Base-by-base conservation (phyloP, 2,888 invertebrate genomes). In the Crioceris asparagi region DNA sequence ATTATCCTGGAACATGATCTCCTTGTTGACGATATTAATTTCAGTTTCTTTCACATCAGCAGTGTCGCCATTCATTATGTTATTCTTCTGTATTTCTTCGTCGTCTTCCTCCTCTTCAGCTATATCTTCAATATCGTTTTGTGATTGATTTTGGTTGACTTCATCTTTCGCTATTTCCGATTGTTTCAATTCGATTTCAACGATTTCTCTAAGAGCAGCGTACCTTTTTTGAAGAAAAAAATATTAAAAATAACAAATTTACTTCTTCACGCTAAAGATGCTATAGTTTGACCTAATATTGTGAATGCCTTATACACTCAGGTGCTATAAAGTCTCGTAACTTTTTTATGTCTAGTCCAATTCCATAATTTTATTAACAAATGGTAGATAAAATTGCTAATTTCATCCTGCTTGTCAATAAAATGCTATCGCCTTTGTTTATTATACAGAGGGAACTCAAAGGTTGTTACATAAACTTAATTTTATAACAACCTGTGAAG, bases 141-240 rank as follows among this genome's bases (percentile, higher is more conserved):
- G 67, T 0, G 68, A 69, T 41, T 70, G 70, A 37, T 71, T 46
- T 38, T 41, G 68, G 1, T 69, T 70, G 3, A 37, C 12, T 51
- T 62, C 67, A 48, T 71, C 70, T 5, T 67, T 54, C 41, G 70
- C 69, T 69, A 50, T 36, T 48, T 52, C 43, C 39, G 49, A 44
- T 50, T 62, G 40, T 48, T 59, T 50, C 57, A 68, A 31, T 66
- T 67, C 43, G 66, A 69, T 52, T 54, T 79, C 77, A 0, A 75
- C 78, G 23, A 83, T 83, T 55, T 86, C 86, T 1, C 87, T 68
- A 33, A 88, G 61, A 0, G 87, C 87, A 1, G 87, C 87, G 57
- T 88, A 88, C 51, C 78, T 76, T n/a, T n/a, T n/a, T n/a, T n/a
- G n/a, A n/a, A n/a, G n/a, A n/a, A n/a, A n/a, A 26, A 6, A 26